phyloP scores from a whole-genome alignment of 2,888 invertebrate species.

The Diaperis boleti region DNA sequence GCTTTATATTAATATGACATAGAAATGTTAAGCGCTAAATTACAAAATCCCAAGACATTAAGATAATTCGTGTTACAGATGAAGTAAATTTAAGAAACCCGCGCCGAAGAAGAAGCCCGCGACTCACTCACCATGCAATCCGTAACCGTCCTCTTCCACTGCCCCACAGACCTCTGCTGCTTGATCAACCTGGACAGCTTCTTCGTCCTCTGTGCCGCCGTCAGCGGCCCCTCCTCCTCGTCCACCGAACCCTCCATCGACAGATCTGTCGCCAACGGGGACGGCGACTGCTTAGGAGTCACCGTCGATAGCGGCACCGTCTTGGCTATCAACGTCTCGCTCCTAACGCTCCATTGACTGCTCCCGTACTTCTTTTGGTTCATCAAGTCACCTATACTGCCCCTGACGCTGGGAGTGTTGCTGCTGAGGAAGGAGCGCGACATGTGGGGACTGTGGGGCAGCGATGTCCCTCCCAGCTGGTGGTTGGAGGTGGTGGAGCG shows the following conservation, averaged over 20 bases:
- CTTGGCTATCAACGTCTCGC: conserved; percentile 78
- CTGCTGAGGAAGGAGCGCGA: conserved; percentile 66
- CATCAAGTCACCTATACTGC: conserved; percentile 81
- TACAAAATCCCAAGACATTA: no score
- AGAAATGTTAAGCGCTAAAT: no score
- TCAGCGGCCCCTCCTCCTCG: conserved; percentile 69
- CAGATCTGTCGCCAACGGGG: conserved; percentile 55
- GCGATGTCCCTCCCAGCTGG: conserved; percentile 56
- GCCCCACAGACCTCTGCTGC: conserved; percentile 68
- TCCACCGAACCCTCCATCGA: conserved; percentile 55
- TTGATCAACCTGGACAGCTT: conserved; percentile 76
- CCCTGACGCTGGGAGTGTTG: conserved; percentile 57
- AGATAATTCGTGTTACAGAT: no score
- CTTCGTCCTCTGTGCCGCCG: conserved; percentile 77
- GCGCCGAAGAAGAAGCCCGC: no score
- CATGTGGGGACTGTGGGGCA: conserved; percentile 69
- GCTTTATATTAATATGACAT: no score
- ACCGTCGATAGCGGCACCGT: conserved; percentile 82
- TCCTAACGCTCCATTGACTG: conserved; percentile 77
- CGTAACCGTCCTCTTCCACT: conserved; percentile 45
- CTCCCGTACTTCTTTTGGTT: conserved; percentile 80
- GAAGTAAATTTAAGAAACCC: no score
- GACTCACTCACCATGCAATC: conserved; percentile 28
- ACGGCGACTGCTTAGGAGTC: conserved; percentile 70
- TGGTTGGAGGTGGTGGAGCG: conserved; percentile 67